A percentile compares a stretch with the other conserved stretches of the same genome.
phyloP scores from a whole-genome alignment of 2,888 invertebrate genomes.

The Phrixothrix hirtus region DNA sequence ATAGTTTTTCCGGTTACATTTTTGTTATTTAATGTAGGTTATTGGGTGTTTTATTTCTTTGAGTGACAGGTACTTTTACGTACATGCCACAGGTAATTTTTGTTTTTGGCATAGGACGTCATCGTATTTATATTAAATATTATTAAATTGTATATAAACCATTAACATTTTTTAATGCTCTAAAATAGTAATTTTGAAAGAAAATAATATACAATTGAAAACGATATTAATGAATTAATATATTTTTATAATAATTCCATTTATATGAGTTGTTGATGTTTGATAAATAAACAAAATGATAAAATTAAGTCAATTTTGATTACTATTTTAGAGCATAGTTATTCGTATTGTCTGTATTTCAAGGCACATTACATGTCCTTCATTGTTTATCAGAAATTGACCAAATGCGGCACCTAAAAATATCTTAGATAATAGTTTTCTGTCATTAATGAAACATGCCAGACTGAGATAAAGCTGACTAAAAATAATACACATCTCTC shows the following conservation, averaged over 20 bases:
- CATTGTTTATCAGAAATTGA: neutral
- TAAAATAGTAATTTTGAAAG: neutral
- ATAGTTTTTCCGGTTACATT: slow-evolving; percentile 96
- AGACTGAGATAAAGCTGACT: neutral
- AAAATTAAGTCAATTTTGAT: neutral
- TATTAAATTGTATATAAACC: neutral
- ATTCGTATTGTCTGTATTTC: neutral
- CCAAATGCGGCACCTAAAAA: neutral
- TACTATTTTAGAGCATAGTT: neutral
- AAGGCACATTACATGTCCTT: neutral
- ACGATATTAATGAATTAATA: neutral
- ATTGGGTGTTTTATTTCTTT: slow-evolving; percentile 92
- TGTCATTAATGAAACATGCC: neutral
- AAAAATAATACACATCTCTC: too few species aligned
- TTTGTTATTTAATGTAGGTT: slow-evolving; percentile 91
- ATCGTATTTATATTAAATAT: neutral
- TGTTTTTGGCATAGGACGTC: neutral
- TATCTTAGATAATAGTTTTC: neutral
- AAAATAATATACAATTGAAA: neutral
- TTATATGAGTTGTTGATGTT: too few species aligned
- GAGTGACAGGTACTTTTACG: slow-evolving; percentile 54
- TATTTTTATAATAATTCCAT: neutral
- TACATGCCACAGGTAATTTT: slow-evolving; percentile 14
- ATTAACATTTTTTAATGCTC: neutral
- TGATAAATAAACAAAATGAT: too few species aligned